A percentile compares a stretch with the other conserved stretches of the same genome.
Evolutionary conservation across 92 coral and sea anemone species (phyloP).

Genomic region (Zoanthus solanderi): DNA sequence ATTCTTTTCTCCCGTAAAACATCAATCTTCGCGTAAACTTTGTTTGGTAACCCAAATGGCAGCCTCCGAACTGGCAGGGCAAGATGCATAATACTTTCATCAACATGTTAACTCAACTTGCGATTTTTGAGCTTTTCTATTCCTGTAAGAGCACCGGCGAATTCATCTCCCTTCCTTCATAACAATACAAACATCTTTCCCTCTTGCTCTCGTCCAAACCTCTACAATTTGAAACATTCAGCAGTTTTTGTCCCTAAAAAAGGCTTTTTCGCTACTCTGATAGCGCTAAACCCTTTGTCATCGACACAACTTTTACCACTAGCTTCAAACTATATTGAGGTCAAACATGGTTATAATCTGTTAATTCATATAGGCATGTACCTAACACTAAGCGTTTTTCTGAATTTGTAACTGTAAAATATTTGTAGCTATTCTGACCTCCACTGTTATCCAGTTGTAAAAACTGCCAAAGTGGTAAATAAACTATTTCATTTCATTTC

Average conservation of each 20-base stretch:
- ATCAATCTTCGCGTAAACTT: slow-evolving; percentile 62
- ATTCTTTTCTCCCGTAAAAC: slow-evolving; percentile 27
- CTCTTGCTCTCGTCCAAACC: slow-evolving; percentile 52
- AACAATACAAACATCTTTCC: slow-evolving; percentile 17
- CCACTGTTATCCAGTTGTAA: no score
- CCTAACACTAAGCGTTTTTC: no score
- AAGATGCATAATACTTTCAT: slow-evolving; percentile 43
- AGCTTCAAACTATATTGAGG: not conserved
- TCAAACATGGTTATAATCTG: no score
- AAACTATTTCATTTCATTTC: no score
- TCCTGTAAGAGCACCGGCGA: slow-evolving; percentile 43
- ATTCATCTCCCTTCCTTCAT: slow-evolving; percentile 46
- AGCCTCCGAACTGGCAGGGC: slow-evolving; percentile 39
- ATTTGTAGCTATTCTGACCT: no score
- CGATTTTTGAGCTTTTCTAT: slow-evolving; percentile 52
- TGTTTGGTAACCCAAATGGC: not conserved
- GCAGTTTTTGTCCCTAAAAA: slow-evolving; percentile 64
- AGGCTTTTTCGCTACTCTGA: slow-evolving; percentile 50
- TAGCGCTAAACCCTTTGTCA: slow-evolving; percentile 37
- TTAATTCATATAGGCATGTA: no score
- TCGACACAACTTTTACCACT: slow-evolving; percentile 21
- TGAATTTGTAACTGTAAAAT: no score
- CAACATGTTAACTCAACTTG: slow-evolving; percentile 60
- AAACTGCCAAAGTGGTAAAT: no score
- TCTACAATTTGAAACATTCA: slow-evolving; percentile 48